Evolutionary conservation across 2,797 vertebrate species (phyloP).

Genomic region (Vespertilio murinus): DNA sequence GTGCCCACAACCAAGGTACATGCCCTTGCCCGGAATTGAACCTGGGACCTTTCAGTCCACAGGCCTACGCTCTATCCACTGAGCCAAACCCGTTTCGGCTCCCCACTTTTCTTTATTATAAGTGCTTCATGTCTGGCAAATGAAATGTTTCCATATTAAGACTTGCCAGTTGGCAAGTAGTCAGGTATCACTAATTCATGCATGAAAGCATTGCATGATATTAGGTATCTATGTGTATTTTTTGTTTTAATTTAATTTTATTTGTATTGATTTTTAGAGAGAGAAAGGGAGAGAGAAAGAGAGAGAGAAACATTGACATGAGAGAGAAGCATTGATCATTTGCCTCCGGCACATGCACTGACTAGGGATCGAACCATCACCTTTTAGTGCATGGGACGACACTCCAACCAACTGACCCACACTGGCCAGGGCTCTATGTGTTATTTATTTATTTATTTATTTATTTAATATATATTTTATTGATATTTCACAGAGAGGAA

Average conservation of each 20-base stretch:
- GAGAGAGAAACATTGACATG: not conserved
- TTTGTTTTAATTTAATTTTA: not conserved
- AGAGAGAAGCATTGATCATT: not conserved
- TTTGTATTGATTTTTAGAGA: not conserved
- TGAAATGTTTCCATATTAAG: not conserved
- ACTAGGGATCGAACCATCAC: not conserved
- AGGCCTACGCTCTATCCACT: too few relatives aligned
- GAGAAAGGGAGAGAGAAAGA: not conserved
- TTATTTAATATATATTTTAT: too few relatives aligned
- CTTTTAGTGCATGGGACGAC: not conserved
- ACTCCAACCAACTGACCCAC: not conserved
- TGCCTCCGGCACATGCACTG: not conserved
- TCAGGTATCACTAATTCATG: conserved; percentile 26
- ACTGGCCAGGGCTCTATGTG: not conserved
- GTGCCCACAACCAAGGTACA: too few relatives aligned
- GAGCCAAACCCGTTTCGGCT: too few relatives aligned
- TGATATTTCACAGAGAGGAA: too few relatives aligned
- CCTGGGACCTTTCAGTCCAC: too few relatives aligned
- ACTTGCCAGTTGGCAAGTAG: not conserved
- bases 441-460: not conserved
- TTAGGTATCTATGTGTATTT: not conserved
- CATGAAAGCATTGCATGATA: conserved; percentile 8
- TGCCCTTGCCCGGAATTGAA: too few relatives aligned
- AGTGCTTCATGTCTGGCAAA: not conserved
- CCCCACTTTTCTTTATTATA: not conserved